A percentile compares a stretch with the other conserved stretches of the same genome.
Conservation (phyloP, 2,113 vertebrate genomes). For the Gallinago jamesoni region DNA sequence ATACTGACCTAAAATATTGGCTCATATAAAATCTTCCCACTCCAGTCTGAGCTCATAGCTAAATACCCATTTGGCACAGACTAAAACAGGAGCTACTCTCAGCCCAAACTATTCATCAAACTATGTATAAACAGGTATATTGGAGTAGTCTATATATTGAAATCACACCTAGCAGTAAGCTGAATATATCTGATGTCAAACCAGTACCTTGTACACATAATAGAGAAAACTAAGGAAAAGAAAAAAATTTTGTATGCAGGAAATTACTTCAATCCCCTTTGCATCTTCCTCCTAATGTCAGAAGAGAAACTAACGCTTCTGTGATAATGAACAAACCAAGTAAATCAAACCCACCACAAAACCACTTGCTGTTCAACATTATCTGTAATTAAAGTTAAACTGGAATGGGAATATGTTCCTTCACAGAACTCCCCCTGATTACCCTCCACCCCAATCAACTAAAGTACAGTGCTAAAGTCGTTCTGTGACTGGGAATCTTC, state of each 20-base stretch:
- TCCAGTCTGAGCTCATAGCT: background rate
- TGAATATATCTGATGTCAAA: background rate
- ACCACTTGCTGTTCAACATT: background rate
- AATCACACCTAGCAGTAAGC: background rate
- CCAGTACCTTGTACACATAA: background rate
- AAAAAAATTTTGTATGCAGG: background rate
- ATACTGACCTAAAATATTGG: background rate
- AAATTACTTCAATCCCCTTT: conserved; percentile 13
- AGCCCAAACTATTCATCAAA: background rate
- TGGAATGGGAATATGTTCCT: conserved; percentile 10
- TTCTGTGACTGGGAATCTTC: background rate
- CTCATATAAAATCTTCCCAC: background rate
- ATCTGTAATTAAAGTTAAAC: conserved; percentile 49
- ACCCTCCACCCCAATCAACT: background rate
- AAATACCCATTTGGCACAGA: background rate
- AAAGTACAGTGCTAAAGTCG: background rate
- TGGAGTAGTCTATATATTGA: background rate
- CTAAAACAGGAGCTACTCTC: background rate
- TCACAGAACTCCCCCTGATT: background rate
- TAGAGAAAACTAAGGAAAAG: background rate
- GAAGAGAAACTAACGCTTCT: background rate
- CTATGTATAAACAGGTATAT: background rate
- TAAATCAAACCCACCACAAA: conserved; percentile 31
- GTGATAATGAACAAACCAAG: conserved; percentile 1
- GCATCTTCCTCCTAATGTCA: background rate